A percentile compares a stretch with the other conserved stretches of the same genome.
These are phyloP conservation scores for Aldabrachelys gigantea DNA, from an alignment of 2,113 vertebrate species.

Conservation along the genomic window DNA sequence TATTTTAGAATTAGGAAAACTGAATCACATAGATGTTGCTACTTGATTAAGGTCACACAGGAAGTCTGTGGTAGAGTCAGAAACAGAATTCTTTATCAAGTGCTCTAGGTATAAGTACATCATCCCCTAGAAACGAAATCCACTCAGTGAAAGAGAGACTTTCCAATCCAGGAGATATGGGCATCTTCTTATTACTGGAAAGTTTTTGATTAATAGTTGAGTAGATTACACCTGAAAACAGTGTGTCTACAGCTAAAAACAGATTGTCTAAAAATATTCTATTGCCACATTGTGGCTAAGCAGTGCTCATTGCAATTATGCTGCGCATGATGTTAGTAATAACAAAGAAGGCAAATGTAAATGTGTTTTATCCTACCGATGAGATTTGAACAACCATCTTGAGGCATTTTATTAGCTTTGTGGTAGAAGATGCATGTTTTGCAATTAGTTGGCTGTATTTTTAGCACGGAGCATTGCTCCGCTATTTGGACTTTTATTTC, in stretches of 20 bases:
- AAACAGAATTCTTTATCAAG: neutral
- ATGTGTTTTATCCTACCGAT: neutral
- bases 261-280: neutral
- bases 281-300: neutral
- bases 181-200: neutral
- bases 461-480: neutral
- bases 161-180: neutral
- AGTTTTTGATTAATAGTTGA: neutral
- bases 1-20: neutral
- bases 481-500: neutral
- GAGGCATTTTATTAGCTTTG: neutral
- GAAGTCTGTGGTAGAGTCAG: neutral
- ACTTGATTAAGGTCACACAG: neutral
- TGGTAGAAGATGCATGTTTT: neutral
- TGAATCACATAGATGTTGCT: neutral
- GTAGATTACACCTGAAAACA: neutral
- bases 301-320: neutral
- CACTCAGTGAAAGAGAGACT: neutral
- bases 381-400: neutral
- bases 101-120: neutral
- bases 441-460: neutral
- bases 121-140: neutral
- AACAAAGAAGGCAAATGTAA: neutral
- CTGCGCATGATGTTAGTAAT: neutral
- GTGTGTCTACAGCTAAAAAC: neutral